Conservation (phyloP, 2,113 vertebrate species). For the Girardinichthys multiradiatus region DNA sequence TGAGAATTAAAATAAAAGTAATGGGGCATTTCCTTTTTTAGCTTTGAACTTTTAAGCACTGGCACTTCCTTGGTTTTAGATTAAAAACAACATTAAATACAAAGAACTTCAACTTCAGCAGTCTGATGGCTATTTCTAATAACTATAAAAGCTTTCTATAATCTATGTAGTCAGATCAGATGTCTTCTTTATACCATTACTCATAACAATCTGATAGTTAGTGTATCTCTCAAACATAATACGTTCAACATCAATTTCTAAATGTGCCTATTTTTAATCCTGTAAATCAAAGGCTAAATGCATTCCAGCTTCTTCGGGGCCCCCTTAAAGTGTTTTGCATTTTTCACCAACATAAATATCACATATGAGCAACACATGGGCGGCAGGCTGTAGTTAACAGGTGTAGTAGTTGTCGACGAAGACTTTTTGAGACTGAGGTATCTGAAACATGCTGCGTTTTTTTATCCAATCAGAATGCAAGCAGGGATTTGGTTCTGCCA, state of each 20-base stretch:
- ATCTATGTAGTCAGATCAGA: not conserved
- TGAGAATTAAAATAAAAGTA: no score
- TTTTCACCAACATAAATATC: conserved; percentile 54
- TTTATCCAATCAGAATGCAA: no score
- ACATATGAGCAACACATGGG: conserved; percentile 29
- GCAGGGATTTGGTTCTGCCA: no score
- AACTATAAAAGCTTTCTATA: not conserved
- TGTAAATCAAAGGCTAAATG: conserved; percentile 25
- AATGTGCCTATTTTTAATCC: conserved; percentile 23
- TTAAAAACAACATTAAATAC: no score
- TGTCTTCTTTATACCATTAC: not conserved
- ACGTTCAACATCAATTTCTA: not conserved
- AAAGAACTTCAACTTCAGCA: not conserved
- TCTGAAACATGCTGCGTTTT: no score
- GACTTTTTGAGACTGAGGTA: no score
- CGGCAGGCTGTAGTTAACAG: conserved; percentile 49
- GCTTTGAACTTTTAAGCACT: no score
- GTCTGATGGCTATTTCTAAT: not conserved
- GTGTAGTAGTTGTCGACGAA: conserved; percentile 29
- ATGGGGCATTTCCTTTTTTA: no score
- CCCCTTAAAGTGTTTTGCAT: conserved; percentile 36
- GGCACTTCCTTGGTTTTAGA: no score
- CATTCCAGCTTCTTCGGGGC: conserved; percentile 8
- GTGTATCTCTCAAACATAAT: no score
- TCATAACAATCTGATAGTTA: no score